Base-by-base conservation (phyloP, 2,797 vertebrate species). In the Gorsachius magnificus region DNA sequence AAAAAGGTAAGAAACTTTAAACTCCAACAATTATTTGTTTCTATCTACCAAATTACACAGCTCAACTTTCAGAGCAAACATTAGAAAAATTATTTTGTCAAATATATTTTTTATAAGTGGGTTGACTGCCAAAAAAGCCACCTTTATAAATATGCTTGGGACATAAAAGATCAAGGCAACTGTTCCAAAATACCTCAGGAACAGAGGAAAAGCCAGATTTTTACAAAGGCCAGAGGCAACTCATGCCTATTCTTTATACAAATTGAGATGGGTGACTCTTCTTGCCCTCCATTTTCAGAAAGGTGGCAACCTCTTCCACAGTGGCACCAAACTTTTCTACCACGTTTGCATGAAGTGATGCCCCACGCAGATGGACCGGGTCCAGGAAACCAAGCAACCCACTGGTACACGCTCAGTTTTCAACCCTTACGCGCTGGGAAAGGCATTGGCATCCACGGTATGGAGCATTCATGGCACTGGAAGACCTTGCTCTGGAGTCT, bases 221-320 rank as follows among this genome's bases (percentile, higher is more conserved):
- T 65, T 24, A 36, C 7, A 5, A 8, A 25, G 65, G 28, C 18
- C 53, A 29, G 63, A 68, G 38, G 41, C 3, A 6, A 53, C 45
- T 57, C 2, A 0, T 2, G 24, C 41, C 33, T 28, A 3, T 54
- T 63, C 46, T 60, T 41, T 29, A 13, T 7, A 16, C 31, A 35
- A 15, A 66, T 6, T 13, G 53, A 69, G 25, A 50, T 7, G 3
- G 56, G 36, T 21, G 84, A 89, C 43, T 33, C 12, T 43, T 89
- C 94, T 70, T 51, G 83, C 66, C 65, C 70, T 81, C 70, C 2
- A 48, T 92, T 97, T 96, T 83, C 79, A 36, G 74, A 96, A 97
- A 86, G 66, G 56, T 95, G 87, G 83, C 88, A 95, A 94, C 63
- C 69, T 64, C 75, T 51, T 69, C 84, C 87, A 46, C 71, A 79